Conservation (phyloP, 2,113 vertebrate genomes). For the Myotis yumanensis region DNA sequence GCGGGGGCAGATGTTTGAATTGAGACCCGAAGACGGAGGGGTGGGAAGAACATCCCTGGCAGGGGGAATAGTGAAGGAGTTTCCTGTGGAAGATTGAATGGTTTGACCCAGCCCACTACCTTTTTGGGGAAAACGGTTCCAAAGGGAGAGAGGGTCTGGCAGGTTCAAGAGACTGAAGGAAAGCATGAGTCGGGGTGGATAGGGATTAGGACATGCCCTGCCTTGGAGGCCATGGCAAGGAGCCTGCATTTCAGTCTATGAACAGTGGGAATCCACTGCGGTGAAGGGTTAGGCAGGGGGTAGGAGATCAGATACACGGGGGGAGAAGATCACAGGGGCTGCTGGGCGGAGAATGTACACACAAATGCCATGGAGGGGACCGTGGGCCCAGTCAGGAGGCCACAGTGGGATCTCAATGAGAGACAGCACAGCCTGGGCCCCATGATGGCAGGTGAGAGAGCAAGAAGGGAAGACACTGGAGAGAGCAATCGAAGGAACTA, state of each 20-base stretch:
- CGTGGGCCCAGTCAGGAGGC: background rate
- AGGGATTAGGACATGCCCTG: too few species aligned
- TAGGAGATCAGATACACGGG: background rate
- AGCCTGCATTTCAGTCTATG: background rate
- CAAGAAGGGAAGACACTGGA: background rate
- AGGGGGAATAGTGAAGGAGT: background rate
- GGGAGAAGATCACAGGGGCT: background rate
- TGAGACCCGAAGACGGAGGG: background rate
- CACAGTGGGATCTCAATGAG: background rate
- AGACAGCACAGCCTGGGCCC: background rate
- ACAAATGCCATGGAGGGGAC: background rate
- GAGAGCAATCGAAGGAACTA: background rate
- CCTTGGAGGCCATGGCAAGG: background rate
- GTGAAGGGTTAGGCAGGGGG: background rate
- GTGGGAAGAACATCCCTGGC: too few species aligned
- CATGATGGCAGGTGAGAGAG: background rate
- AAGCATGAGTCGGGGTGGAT: background rate
- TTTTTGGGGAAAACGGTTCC: background rate
- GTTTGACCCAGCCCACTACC: too few species aligned
- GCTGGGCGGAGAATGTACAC: background rate
- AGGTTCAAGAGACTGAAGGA: background rate
- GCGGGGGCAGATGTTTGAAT: background rate
- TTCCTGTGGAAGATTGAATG: too few species aligned
- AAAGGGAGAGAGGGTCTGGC: too few species aligned
- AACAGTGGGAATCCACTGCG: background rate